Evolutionary conservation across 2,113 vertebrate species (phyloP).

Genomic region (Colinus virginianus): DNA sequence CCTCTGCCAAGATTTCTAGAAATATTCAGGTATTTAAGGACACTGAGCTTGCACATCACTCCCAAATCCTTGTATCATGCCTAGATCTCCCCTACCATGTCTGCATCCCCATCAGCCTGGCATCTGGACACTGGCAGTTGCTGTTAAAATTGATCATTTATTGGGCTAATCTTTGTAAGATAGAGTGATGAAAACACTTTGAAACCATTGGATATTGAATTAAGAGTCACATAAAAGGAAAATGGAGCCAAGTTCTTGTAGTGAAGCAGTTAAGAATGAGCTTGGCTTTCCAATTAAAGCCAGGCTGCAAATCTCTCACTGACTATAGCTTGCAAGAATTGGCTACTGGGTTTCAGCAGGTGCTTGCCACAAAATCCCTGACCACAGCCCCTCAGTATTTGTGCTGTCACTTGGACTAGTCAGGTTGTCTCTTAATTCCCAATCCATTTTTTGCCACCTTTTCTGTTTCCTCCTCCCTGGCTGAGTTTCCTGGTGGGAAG

Average conservation of each 20-base stretch:
- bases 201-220: background rate
- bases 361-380: background rate
- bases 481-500: background rate
- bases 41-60: rapidly evolving
- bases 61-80: background rate
- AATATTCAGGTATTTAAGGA: background rate
- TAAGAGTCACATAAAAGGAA: background rate
- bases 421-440: background rate
- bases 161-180: background rate
- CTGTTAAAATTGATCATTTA: background rate
- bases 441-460: background rate
- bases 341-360: background rate
- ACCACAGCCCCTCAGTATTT: background rate
- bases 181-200: background rate
- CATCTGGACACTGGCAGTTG: background rate
- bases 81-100: background rate
- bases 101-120: background rate
- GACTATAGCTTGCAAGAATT: background rate
- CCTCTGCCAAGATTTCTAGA: background rate
- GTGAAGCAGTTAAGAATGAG: background rate
- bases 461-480: background rate
- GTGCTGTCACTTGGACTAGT: background rate
- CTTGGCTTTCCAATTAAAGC: background rate
- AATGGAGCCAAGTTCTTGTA: background rate
- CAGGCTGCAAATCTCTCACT: background rate